These are phyloP conservation scores for Malurus cyaneus DNA, from an alignment of 2,113 vertebrate genomes.

Conservation along the genomic window DNA sequence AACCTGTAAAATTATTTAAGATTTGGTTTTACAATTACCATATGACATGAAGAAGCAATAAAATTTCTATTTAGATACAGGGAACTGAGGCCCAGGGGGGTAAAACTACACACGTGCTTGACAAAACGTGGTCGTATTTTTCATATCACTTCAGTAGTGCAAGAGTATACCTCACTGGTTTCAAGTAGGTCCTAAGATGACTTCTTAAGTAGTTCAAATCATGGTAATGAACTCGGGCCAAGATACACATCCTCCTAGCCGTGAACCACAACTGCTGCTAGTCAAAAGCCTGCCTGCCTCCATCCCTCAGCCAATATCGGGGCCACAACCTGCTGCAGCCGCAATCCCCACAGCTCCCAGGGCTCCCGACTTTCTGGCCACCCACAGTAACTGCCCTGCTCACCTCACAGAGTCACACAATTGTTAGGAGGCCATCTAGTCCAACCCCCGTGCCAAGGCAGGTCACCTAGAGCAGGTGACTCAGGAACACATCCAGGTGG, in stretches of 20 bases:
- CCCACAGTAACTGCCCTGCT: background rate
- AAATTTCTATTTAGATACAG: background rate
- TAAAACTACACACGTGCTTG: background rate
- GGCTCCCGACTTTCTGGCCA: no score
- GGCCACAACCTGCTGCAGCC: background rate
- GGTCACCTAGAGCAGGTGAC: background rate
- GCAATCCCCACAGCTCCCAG: background rate
- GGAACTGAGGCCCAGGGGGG: background rate
- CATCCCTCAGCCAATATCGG: background rate
- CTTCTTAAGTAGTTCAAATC: background rate
- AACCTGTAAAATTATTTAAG: background rate
- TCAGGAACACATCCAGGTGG: background rate
- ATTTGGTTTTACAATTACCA: background rate
- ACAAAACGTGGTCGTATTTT: background rate
- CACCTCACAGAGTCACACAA: background rate
- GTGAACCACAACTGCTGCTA: background rate
- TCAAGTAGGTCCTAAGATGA: background rate
- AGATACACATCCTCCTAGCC: background rate
- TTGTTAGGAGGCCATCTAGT: background rate
- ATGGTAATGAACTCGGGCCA: background rate
- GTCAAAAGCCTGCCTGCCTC: background rate
- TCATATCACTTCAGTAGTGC: accelerated
- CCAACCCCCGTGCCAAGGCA: background rate
- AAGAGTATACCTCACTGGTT: background rate
- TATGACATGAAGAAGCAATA: background rate